A percentile compares a stretch with the other conserved stretches of the same genome.
These are phyloP conservation scores for Halocaridina rubra DNA, from an alignment of 2,888 invertebrate species.

Conservation along the genomic window DNA sequence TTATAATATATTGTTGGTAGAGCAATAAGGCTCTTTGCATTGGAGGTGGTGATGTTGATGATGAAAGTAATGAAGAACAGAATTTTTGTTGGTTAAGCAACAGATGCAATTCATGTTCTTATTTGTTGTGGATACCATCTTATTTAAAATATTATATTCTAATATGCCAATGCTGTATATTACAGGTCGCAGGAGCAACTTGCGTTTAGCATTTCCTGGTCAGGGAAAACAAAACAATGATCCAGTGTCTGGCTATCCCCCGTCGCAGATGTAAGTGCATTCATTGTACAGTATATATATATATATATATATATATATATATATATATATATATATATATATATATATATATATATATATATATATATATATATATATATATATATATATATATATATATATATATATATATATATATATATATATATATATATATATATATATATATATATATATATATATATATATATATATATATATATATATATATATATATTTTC, in stretches of 20 bases:
- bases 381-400: conserved; percentile 21
- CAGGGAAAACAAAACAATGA: conserved; percentile 37
- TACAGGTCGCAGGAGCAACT: conserved; percentile 57
- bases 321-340: conserved; percentile 28
- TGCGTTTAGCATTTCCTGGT: conserved; percentile 52
- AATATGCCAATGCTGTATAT: no score
- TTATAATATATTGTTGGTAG: no score
- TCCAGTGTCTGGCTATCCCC: conserved; percentile 48
- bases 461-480: conserved; percentile 16
- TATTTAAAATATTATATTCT: no score
- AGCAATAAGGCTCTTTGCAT: no score
- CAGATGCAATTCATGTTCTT: no score
- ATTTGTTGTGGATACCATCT: no score
- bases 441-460: conserved; percentile 1
- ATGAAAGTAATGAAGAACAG: no score
- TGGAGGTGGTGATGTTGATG: background rate
- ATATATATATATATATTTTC: conserved; percentile 2
- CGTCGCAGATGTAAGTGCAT: conserved; percentile 45
- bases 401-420: conserved; percentile 1
- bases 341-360: conserved; percentile 34
- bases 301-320: background rate
- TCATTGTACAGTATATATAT: background rate
- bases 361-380: conserved; percentile 28
- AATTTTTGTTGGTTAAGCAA: no score
- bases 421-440: conserved; percentile 7